Conservation (phyloP, 2,113 vertebrate species). For the Geococcyx californianus region DNA sequence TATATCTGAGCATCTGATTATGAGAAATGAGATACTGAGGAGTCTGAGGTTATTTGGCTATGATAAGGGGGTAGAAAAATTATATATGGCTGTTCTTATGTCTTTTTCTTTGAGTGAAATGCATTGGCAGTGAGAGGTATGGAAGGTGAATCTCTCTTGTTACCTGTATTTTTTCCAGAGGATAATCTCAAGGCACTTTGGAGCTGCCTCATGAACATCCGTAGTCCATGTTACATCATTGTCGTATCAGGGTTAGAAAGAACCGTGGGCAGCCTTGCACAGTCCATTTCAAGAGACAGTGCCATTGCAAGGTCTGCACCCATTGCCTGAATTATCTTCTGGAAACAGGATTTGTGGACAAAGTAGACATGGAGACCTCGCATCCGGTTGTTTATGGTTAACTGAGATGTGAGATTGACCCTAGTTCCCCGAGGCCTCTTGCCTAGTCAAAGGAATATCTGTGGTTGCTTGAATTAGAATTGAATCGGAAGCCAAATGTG, state of each 20-base stretch:
- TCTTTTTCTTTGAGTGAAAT: background rate
- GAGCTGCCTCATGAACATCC: background rate
- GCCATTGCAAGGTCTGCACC: background rate
- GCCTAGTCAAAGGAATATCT: background rate
- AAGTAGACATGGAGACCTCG: background rate
- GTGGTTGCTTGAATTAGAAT: background rate
- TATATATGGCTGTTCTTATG: background rate
- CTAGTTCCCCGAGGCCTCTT: background rate
- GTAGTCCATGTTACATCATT: background rate
- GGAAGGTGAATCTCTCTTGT: background rate
- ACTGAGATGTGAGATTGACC: background rate
- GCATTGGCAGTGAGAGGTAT: background rate
- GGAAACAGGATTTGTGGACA: background rate
- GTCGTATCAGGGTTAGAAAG: background rate
- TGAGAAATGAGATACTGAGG: background rate
- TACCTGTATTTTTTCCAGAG: background rate
- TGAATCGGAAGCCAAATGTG: background rate
- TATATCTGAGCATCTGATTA: background rate
- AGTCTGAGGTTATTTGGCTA: background rate
- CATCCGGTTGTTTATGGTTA: background rate
- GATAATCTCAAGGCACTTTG: background rate
- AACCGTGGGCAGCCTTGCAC: background rate
- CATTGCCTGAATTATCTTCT: background rate
- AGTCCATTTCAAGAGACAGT: background rate
- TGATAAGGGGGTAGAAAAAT: background rate